These are phyloP conservation scores for Clivina fossor DNA, from an alignment of 2,888 invertebrate genomes.

Conservation along the genomic window DNA sequence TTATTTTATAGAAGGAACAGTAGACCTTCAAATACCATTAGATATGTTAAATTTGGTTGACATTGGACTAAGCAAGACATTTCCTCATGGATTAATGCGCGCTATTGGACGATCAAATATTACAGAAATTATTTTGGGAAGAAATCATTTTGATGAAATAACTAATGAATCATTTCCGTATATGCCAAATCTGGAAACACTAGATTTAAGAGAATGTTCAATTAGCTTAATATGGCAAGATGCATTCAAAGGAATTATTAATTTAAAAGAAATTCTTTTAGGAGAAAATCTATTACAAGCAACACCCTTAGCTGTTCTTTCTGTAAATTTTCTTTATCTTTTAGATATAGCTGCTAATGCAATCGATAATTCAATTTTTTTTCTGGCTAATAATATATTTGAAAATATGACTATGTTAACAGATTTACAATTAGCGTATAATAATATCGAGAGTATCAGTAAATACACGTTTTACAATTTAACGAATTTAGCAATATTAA, in stretches of 20 bases:
- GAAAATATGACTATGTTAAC: conserved; percentile 54
- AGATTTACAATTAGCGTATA: conserved; percentile 58
- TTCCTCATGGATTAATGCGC: conserved; percentile 55
- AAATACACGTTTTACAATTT: conserved; percentile 58
- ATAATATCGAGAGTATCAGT: conserved; percentile 57
- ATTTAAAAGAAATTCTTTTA: no score
- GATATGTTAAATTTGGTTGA: conserved; percentile 55
- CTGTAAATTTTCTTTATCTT: no score
- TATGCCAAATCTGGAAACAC: conserved; percentile 58
- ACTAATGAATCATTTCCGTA: conserved; percentile 56
- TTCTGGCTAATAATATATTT: no score
- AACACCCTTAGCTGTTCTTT: no score
- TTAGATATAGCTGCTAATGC: no score
- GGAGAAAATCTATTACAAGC: no score
- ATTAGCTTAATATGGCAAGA: no score
- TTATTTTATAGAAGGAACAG: conserved; percentile 52
- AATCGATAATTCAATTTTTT: no score
- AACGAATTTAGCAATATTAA: conserved; percentile 54
- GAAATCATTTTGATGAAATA: conserved; percentile 62
- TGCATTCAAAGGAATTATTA: no score
- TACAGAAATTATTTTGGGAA: conserved; percentile 54
- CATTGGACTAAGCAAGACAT: conserved; percentile 58
- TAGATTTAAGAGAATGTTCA: conserved; percentile 60
- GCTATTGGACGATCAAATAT: conserved; percentile 58
- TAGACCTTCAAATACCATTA: conserved; percentile 52